phyloP scores from a whole-genome alignment of 1,140 invertebrate species.

The Bombus breviceps region DNA sequence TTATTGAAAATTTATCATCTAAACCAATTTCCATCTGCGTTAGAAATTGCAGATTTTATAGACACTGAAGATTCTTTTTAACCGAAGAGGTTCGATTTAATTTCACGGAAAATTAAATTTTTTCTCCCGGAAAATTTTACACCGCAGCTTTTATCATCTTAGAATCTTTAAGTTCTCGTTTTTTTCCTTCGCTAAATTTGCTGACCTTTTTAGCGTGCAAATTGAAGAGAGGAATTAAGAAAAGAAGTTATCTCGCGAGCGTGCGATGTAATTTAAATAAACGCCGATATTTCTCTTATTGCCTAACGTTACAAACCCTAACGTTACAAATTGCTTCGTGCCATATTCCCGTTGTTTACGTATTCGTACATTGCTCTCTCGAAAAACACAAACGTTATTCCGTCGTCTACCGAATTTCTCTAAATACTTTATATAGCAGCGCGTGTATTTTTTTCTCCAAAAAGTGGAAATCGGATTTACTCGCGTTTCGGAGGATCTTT shows the following conservation, averaged over 20 bases:
- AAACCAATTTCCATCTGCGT: background rate
- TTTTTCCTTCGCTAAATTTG: background rate
- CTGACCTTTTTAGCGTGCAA: background rate
- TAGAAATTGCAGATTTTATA: too few species aligned
- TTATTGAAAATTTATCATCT: background rate
- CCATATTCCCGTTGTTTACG: background rate
- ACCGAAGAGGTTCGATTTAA: background rate
- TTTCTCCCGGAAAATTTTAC: background rate
- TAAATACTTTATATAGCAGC: too few species aligned
- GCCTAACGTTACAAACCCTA: background rate
- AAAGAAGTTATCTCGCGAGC: background rate
- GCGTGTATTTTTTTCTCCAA: background rate
- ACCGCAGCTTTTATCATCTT: background rate
- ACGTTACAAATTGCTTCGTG: background rate
- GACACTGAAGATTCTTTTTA: background rate
- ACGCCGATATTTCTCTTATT: background rate
- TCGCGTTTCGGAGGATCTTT: background rate
- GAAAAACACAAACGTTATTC: background rate
- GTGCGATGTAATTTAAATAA: background rate
- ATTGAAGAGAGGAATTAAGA: too few species aligned
- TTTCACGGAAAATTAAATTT: background rate
- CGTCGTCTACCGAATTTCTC: background rate
- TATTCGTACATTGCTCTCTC: background rate
- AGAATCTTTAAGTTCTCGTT: background rate
- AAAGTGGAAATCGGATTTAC: background rate